Evolutionary conservation across 2,113 vertebrate genomes (phyloP), one percentile per base, ranked within the genome.

Genomic region (Cynoglossus semilaevis): DNA sequence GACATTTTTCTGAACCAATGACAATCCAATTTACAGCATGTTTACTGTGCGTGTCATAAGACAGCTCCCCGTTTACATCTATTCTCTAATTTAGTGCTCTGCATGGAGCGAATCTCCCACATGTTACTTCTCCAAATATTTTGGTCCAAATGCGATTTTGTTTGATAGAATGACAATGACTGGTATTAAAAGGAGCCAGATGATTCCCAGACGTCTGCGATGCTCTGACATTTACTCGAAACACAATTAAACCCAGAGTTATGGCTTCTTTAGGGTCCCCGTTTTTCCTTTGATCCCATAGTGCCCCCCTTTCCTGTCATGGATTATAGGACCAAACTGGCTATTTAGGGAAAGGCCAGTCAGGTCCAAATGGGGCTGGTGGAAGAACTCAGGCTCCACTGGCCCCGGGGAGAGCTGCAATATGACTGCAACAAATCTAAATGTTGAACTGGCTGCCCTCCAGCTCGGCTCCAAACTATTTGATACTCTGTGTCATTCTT

Each of bases 151-250:
- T 81, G 77, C 67, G 83, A 88, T 89, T 90, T 86, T 83, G 86
- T 88, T 82, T 89, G 85, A 83, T 87, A 76, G 84, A 88, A 87
- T 81, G 86, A 89, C 82, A 84, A 82, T 87, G 69, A 86, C 67
- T 64, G 72, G 70, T 75, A 86, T 87, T 85, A 84, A 83, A 85
- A 68, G 77, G 66, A 85, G 64, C 73, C 74, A 76, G 84, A 85
- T 81, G 80, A 85, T 80, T 81, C 77, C 85, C 84, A 89, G 83
- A 85, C 76, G 72, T 88, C 87, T 88, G 72, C 75, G 72, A 73
- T 67, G 67, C 77, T 79, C 63, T 88, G 87, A 85, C 90, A 88
- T 90, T 91, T 88, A 78, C 79, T 87, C 53, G 63, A 84, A 87
- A 88, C 51, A 72, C 81, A 89, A 89, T 90, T 87, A 85, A 87